Base-by-base conservation (phyloP, 2,797 vertebrate species). In the Coluber constrictor region DNA sequence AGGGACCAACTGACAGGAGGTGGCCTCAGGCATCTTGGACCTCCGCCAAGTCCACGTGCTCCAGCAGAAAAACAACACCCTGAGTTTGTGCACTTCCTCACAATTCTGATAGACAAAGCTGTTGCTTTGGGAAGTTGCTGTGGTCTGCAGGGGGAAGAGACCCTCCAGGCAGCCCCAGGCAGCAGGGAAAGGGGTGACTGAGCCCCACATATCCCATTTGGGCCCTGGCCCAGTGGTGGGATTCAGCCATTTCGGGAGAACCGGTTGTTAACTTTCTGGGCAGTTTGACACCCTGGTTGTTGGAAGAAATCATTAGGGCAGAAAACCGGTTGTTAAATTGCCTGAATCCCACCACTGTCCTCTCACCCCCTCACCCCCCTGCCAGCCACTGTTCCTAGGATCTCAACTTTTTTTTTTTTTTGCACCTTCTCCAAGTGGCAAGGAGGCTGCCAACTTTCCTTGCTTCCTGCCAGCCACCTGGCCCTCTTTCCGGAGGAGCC, bases 51-150 rank as follows among this genome's bases (percentile, higher is more conserved):
- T 63, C 55, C 70, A 57, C 25, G 47, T 92, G 92, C 18, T 57
- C 25, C 5, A 4, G 8, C 0, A 13, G 20, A 29, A 23, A 54
- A 88, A 5, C 27, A 37, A 74, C 0, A 10, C 8, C 16, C 0
- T 3, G 16, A 3, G 1, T 37, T 79, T 23, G 16, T n/a, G 20
- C 43, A 0, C n/a, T 51, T 61, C 51, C n/a, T 37, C 0, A 0
- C 8, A 2, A 9, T 5, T 0, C 9, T 1, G 32, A 37, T 9
- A 37, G 70, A 20, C 32, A 8, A 23, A 3, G 70, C 16, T 11
- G 70, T 11, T 43, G 37, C 20, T 47, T 25, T 25, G 23, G 74
- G 20, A 18, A 2, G 37, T 37, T 18, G 32, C 70, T 2, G 9
- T 18, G 74, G 20, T 20, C 16, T 43, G 37, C 70, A 37, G 32